Base-by-base conservation (phyloP, 1,140 invertebrate species). In the Caenorhabditis briggsae region DNA sequence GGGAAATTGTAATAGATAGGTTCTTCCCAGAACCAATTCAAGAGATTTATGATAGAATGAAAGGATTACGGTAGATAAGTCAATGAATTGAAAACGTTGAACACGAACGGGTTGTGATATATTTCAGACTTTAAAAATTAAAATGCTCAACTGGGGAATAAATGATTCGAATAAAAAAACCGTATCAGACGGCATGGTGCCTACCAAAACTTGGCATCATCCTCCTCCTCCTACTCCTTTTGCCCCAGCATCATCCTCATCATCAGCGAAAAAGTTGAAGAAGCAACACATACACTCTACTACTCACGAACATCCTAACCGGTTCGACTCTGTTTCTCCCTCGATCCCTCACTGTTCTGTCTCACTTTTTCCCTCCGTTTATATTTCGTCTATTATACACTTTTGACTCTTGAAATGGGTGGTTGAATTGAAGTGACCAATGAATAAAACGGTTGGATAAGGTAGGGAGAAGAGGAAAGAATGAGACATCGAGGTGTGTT, bases 301-400 rank as follows among this genome's bases (percentile, higher is more conserved):
- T 78, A 78, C 70, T 78, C 70, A 50, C 70, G 70, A 78, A 78
- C 70, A 78, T 78, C 70, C 70, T 78, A 78, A 78, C 70, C 70
- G 70, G 70, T 78, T 78, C 70, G 70, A 78, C 33, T 53, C 70
- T 41, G 33, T 33, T 33, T 33, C 33, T 33, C 33, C 33, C 41
- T 70, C 33, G 43, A 64, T 46, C 64, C 64, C 70, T 50, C 70
- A 78, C 70, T 78, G 50, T 50, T 78, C 70, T 53, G 41, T 18
- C 65, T 70, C 65, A 70, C 33, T 70, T 70, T 53, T 16, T 16
- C 70, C 11, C 46, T 78, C 46, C 70, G 70, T 78, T 78, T 78
- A 78, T 78, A 78, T 78, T 78, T 78, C 70, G 46, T 78, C 43
- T 78, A 78, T 78, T 78, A 78, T 25, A 78, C 70, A 78, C 33